Conservation (phyloP, 2,797 vertebrate genomes). For the Limosa lapponica region DNA sequence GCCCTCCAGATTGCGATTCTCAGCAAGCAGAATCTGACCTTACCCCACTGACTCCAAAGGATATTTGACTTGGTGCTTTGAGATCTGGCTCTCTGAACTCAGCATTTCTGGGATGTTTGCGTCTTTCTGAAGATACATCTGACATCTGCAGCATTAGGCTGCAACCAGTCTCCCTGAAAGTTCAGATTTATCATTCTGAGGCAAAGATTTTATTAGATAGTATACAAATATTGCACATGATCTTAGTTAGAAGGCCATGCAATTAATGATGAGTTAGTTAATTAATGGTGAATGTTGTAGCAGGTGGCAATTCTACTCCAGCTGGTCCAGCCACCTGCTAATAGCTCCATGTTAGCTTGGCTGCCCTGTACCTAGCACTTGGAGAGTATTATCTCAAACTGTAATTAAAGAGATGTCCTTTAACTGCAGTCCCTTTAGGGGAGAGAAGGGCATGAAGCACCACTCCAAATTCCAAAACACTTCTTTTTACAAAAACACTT, state of each 20-base stretch:
- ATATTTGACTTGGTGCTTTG: not conserved
- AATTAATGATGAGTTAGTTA: slow-evolving; percentile 70
- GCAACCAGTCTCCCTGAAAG: not conserved
- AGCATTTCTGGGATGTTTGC: not conserved
- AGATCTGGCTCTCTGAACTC: not conserved
- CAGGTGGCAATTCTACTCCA: slow-evolving; percentile 61
- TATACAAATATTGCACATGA: not conserved
- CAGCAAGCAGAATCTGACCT: not conserved
- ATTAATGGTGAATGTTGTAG: slow-evolving; percentile 58
- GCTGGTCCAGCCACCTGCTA: slow-evolving; percentile 61
- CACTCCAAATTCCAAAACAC: not conserved
- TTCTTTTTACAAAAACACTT: not conserved
- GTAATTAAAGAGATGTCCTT: not conserved
- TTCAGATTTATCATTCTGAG: not conserved
- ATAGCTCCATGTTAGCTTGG: not conserved
- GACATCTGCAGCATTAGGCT: not conserved
- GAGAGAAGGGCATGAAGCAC: not conserved
- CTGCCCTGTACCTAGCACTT: not conserved
- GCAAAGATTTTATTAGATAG: not conserved
- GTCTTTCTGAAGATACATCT: not conserved
- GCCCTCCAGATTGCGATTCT: not conserved
- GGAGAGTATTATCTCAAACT: not conserved
- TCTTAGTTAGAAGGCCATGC: slow-evolving; percentile 13
- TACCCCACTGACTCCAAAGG: not conserved
- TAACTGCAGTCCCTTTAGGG: not conserved